These are phyloP conservation scores for Oncorhynchus clarkii DNA, from an alignment of 2,113 vertebrate genomes.

Conservation along the genomic window DNA sequence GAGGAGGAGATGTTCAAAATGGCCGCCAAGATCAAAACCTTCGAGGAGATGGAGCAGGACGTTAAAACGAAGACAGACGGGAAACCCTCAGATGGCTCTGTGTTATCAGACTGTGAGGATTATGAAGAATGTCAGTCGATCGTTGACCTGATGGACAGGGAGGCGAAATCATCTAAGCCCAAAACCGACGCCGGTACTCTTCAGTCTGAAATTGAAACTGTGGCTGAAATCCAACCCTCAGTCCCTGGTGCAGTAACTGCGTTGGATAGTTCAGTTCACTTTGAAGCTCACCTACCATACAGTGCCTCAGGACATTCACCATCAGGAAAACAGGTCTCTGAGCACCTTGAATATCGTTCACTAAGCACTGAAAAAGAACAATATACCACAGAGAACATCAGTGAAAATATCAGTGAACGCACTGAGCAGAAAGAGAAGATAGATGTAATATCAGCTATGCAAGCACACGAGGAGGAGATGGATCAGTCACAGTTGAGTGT, in stretches of 20 bases:
- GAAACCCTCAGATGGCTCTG: constrained; percentile 65
- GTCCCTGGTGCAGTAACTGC: constrained; percentile 59
- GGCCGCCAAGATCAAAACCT: constrained; percentile 93
- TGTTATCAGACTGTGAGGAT: constrained; percentile 34
- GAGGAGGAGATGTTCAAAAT: constrained; percentile 99
- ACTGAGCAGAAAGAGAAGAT: not conserved
- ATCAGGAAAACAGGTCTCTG: constrained; percentile 2
- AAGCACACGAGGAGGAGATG: not conserved
- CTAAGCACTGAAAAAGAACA: constrained; percentile 18
- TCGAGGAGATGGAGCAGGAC: constrained; percentile 93
- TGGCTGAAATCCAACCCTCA: constrained; percentile 70
- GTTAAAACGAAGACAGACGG: constrained; percentile 79
- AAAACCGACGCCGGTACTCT: no score
- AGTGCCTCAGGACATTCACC: constrained; percentile 38
- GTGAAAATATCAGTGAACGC: not conserved
- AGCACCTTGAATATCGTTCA: not conserved
- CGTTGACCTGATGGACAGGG: no score
- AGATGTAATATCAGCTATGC: no score
- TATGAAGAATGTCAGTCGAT: not conserved
- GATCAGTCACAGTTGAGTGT: constrained; percentile 14
- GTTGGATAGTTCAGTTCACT: constrained; percentile 53
- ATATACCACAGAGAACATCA: constrained; percentile 9
- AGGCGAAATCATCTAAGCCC: no score
- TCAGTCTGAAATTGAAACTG: no score
- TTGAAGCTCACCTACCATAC: constrained; percentile 67